phyloP scores from a whole-genome alignment of 1,140 invertebrate species.

The Branchinecta lynchi region DNA sequence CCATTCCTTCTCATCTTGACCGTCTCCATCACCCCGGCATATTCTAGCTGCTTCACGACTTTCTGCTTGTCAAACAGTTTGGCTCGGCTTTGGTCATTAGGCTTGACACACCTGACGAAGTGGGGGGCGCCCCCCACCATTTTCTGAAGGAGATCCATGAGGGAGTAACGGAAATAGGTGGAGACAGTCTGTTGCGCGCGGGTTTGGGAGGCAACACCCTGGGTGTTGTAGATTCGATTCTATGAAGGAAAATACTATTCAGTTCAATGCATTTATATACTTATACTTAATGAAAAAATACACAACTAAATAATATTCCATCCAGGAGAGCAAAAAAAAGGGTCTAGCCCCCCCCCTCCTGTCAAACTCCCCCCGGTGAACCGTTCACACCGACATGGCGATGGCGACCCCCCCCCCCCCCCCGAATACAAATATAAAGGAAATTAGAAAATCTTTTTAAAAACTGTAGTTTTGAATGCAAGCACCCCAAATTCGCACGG shows the following conservation, averaged over 20 bases:
- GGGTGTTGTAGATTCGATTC: conserved; percentile 33
- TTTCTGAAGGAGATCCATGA: conserved; percentile 64
- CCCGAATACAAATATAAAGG: too few species aligned
- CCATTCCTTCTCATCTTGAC: conserved; percentile 63
- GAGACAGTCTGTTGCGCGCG: conserved; percentile 65
- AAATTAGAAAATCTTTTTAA: too few species aligned
- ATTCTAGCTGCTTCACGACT: conserved; percentile 55
- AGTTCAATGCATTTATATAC: too few species aligned
- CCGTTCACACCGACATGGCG: too few species aligned
- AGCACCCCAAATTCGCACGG: too few species aligned
- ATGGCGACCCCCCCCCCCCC: too few species aligned
- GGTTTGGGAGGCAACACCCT: conserved; percentile 57
- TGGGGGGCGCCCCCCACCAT: conserved; percentile 43
- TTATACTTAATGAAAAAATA: too few species aligned
- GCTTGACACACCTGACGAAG: conserved; percentile 69
- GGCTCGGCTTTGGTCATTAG: conserved; percentile 53
- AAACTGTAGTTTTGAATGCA: too few species aligned
- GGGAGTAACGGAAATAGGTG: conserved; percentile 64
- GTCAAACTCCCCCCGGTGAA: too few species aligned
- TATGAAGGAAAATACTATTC: not conserved
- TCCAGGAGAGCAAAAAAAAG: too few species aligned
- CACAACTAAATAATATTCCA: too few species aligned
- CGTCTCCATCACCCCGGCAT: conserved; percentile 65
- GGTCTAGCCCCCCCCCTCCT: too few species aligned
- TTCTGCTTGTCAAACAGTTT: conserved; percentile 51